These are phyloP conservation scores for Alviniconcha marisindica DNA, from an alignment of 1,140 invertebrate species.

Conservation along the genomic window DNA sequence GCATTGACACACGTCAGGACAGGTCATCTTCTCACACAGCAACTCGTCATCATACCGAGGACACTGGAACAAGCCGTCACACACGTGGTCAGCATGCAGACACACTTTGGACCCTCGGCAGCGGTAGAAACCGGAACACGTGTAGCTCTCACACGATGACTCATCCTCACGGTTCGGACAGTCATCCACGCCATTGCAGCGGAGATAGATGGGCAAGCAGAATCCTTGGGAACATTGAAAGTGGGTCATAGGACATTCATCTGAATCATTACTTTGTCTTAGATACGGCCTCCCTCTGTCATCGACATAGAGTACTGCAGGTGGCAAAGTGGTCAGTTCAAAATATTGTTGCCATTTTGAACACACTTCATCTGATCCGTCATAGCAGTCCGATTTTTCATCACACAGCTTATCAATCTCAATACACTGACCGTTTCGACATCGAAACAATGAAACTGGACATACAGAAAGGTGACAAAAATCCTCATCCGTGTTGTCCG, in stretches of 20 bases:
- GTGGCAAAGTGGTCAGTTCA: background rate
- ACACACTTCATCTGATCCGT: background rate
- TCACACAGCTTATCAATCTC: background rate
- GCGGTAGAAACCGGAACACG: constrained; percentile 18
- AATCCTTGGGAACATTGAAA: constrained; percentile 9
- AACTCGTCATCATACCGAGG: constrained; percentile 1
- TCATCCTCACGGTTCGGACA: constrained; percentile 33
- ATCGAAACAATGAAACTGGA: background rate
- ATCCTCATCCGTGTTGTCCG: background rate
- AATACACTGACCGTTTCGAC: constrained; percentile 10
- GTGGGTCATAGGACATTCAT: constrained; percentile 15
- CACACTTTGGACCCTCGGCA: background rate
- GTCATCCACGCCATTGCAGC: constrained; percentile 44
- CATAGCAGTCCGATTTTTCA: constrained; percentile 7
- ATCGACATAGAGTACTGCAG: constrained; percentile 7
- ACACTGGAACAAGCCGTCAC: constrained; percentile 22
- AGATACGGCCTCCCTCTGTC: constrained; percentile 19
- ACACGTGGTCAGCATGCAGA: constrained; percentile 13
- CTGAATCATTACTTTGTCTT: background rate
- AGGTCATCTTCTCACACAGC: background rate
- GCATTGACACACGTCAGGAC: constrained; percentile 26
- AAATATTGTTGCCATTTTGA: background rate
- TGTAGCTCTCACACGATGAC: constrained; percentile 7
- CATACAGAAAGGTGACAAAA: background rate
- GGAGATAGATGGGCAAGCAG: constrained; percentile 36